Evolutionary conservation across 2,888 invertebrate genomes (phyloP), one percentile per base, ranked within the genome.

Genomic region (Callyntrura guangdongensis): DNA sequence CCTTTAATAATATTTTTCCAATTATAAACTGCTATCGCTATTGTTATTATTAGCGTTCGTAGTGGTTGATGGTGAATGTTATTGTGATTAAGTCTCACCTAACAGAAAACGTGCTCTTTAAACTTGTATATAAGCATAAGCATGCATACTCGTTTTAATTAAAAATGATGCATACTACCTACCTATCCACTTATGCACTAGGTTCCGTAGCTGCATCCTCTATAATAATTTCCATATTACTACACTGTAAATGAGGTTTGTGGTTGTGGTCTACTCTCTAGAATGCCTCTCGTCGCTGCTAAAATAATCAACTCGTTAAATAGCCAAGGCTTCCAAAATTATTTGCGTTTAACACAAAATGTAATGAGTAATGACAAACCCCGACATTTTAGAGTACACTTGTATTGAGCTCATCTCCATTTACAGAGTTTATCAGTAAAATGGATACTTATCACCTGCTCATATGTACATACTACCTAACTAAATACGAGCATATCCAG

Each of bases 231-330:
- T 27, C 20, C 1, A 67, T 27, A 4, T n/a, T n/a, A 67, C 11
- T n/a, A 27, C 27, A 20, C 3, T 36, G 36, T 27, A 67, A 67
- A 14, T 67, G 14, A 27, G 25, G n/a, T 36, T 69, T 69, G 36
- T 69, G 69, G 45, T 69, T 67, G 27, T 27, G 67, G 27, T 67
- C 67, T 67, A 12, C 6, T 61, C 3, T n/a, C n/a, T n/a, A n/a
- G n/a, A n/a, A n/a, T n/a, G n/a, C n/a, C n/a, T n/a, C n/a, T n/a
- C n/a, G n/a, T n/a, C n/a, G n/a, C n/a, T n/a, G n/a, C n/a, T n/a
- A 53, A 2, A 59, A 79, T 61, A 81, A 69, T 20, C 72, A 45
- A 20, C 69, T 88, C 87, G 82, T 88, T 88, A 88, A 88, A 82
- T 88, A 81, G 56, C 82, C 67, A 56, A 49, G 27, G 88, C 82